Base-by-base conservation (phyloP, 2,113 vertebrate genomes). In the Origma solitaria region DNA sequence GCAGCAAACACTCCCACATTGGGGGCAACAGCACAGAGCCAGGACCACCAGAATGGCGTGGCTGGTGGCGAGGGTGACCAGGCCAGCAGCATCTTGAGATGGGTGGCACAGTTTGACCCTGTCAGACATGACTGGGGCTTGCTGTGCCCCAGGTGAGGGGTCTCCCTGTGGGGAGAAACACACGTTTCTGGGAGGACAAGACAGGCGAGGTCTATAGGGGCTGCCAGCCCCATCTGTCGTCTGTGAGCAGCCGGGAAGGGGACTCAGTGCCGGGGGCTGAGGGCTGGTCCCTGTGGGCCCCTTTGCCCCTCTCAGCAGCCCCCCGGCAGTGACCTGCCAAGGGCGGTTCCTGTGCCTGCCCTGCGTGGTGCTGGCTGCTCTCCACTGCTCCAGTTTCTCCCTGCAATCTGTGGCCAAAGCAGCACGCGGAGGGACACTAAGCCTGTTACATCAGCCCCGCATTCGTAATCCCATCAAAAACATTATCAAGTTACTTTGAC, bases 401-500 rank as follows among this genome's bases (percentile, higher is more conserved):
- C 54, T 0, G 1, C 0, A 1, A 73, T 82, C 82, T 47, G 72
- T 0, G 3, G 88, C 95, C 90, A 83, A 50, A 49, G 71, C 92
- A 94, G 94, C 92, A 86, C 64, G 6, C 0, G 28, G 86, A 93
- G 71, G 76, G 82, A 80, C 19, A 12, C 56, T 96, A 96, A 97
- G 90, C 94, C 94, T 81, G 95, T 96, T 96, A 94, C 94, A 83
- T 97, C 95, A 97, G 95, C 92, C 79, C 68, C 4, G 19, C 47
- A 35, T 27, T 73, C 17, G 14, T 97, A 97, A 97, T 97, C 96
- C 88, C 95, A 96, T 97, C 96, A 96, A 93, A 96, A 97, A 90
- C 95, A 45, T 93, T 92, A 94, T 82, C 96, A 94, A 96, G 95
- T 94, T 97, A 93, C 88, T 97, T 93, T 96, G 96, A 96, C 95